phyloP scores from a whole-genome alignment of 2,888 invertebrate species.

The Clistopyga incitator region DNA sequence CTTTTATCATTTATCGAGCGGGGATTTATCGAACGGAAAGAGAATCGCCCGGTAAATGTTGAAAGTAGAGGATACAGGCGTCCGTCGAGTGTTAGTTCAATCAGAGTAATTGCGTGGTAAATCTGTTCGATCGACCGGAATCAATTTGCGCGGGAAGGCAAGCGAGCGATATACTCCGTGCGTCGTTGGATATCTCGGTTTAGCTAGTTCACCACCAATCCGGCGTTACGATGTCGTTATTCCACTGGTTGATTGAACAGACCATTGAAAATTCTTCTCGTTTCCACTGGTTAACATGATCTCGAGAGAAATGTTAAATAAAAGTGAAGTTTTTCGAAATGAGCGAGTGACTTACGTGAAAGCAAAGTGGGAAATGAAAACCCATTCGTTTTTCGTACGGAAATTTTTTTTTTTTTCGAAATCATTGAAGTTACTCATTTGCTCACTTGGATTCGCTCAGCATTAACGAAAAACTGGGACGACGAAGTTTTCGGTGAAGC shows the following conservation, averaged over 20 bases:
- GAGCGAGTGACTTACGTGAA: neutral
- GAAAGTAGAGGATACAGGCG: conserved; percentile 45
- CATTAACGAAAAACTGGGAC: neutral
- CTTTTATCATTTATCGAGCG: conserved; percentile 44
- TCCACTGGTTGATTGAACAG: conserved; percentile 3
- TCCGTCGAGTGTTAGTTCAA: conserved; percentile 71
- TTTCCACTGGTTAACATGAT: neutral
- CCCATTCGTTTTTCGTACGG: neutral
- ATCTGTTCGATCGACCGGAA: conserved; percentile 74
- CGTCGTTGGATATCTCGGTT: conserved; percentile 13
- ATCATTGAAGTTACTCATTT: too few species aligned
- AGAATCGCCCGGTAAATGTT: conserved; percentile 9
- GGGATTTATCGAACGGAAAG: conserved; percentile 23
- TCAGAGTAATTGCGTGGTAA: conserved; percentile 80
- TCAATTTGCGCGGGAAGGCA: conserved; percentile 72
- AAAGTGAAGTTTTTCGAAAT: neutral
- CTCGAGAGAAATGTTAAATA: conserved; percentile 17
- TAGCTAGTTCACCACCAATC: neutral
- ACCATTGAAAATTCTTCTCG: neutral
- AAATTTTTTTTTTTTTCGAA: neutral
- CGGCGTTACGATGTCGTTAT: conserved; percentile 14
- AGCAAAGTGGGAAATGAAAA: conserved; percentile 4
- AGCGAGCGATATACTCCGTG: conserved; percentile 43
- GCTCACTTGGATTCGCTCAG: neutral
- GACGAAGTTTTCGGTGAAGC: neutral